Base-by-base conservation (phyloP, 2,797 vertebrate species). In the Prunella strophiata region DNA sequence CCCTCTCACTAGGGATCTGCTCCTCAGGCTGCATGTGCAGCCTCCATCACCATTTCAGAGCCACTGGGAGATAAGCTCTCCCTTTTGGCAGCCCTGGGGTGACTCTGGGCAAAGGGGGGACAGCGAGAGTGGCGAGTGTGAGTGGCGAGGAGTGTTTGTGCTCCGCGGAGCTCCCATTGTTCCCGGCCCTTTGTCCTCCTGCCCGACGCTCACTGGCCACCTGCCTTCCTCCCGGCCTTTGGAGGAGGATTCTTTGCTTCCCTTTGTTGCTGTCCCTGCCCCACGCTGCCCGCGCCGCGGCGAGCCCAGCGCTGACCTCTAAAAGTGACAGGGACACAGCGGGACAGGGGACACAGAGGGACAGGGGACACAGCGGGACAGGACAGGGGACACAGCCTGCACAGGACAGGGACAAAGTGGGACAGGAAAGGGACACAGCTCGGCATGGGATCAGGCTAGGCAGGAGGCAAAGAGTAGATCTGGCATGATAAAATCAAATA, bases 201-300 rank as follows among this genome's bases (percentile, higher is more conserved):
- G 36, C 29, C 76, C 2, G 4, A 92, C 12, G 45, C 83, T 95
- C 91, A 85, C 74, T 89, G 76, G 88, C 94, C 93, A 94, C 92
- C 94, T 94, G 95, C 94, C 84, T 89, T 78, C 86, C 77, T 94
- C 43, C 38, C 30, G 0, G 84, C 75, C 91, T 75, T 92, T 77
- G 57, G 65, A 66, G 62, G 68, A 77, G 67, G 67, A 67, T 84
- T 78, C 75, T 92, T 66, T 68, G 58, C 61, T 74, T 77, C 36
- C 50, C 18, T 93, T 95, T 96, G 94, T 94, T 57, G 65, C 13
- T 70, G 43, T 61, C 62, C 51, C 62, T 89, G 54, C 67, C 70
- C 86, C 90, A 83, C 81, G 62, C 96, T 87, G 88, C 80, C 73
- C 57, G 2, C 3, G 6, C 17, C 12, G 26, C 13, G 22, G 22